phyloP scores from a whole-genome alignment of 1,140 invertebrate genomes.

The Nasonia longicornis region DNA sequence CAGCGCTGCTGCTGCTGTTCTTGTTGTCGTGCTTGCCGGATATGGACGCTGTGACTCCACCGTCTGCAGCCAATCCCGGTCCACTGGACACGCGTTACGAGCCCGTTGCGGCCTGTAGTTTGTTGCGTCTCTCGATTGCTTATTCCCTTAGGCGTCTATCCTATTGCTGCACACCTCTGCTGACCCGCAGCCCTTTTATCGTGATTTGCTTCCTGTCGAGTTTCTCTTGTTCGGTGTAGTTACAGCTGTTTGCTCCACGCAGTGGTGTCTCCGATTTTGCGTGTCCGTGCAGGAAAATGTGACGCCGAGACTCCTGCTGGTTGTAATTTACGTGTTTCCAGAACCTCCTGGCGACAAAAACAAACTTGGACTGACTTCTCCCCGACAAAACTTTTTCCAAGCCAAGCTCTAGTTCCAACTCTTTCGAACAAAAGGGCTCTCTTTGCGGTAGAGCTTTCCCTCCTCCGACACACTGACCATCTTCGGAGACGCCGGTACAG shows the following conservation, averaged over 20 bases:
- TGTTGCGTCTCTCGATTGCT: neutral
- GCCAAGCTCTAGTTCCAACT: too few species aligned
- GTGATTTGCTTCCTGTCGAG: neutral
- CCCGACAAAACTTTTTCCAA: too few species aligned
- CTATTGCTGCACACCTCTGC: neutral
- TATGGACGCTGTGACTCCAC: neutral
- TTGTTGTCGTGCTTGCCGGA: slow-evolving; percentile 10
- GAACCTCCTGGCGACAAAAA: too few species aligned
- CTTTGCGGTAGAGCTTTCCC: neutral
- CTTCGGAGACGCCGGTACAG: neutral
- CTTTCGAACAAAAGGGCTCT: too few species aligned
- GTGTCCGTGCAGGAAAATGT: too few species aligned
- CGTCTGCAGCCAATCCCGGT: neutral
- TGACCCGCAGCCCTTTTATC: neutral
- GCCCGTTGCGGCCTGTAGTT: slow-evolving; percentile 3
- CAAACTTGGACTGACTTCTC: too few species aligned
- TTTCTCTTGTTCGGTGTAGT: too few species aligned
- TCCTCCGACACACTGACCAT: neutral
- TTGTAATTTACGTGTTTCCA: too few species aligned
- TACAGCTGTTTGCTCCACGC: too few species aligned
- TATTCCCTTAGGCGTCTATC: neutral
- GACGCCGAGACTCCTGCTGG: too few species aligned
- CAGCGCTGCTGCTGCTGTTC: neutral
- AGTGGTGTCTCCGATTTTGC: too few species aligned
- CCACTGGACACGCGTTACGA: slow-evolving; percentile 21